Conservation (phyloP, 2,888 invertebrate genomes). For the Ypsolopha sequella region DNA sequence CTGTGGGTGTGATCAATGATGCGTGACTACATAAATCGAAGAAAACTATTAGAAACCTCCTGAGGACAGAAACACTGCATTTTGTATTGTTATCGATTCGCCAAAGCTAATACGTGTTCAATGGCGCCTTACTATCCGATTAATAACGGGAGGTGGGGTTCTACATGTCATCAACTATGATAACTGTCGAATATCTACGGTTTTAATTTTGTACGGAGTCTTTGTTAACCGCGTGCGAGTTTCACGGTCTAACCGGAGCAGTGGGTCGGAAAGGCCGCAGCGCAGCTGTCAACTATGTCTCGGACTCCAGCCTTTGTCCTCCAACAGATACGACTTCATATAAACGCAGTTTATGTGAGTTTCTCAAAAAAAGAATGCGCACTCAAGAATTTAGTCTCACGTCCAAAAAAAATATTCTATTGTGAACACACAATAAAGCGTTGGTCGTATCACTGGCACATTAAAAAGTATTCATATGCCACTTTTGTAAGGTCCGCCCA, state of each 20-base stretch:
- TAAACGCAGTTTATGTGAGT: slow-evolving; percentile 67
- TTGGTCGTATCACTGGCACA: slow-evolving; percentile 67
- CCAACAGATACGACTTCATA: slow-evolving; percentile 60
- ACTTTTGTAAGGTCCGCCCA: slow-evolving; percentile 49
- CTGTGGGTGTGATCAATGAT: slow-evolving; percentile 50
- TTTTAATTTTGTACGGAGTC: slow-evolving; percentile 50
- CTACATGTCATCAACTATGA: slow-evolving; percentile 32
- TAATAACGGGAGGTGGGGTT: slow-evolving; percentile 52
- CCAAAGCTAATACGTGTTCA: slow-evolving; percentile 28
- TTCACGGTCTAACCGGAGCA: slow-evolving; percentile 50
- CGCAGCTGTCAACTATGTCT: slow-evolving; percentile 62
- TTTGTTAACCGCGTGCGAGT: slow-evolving; percentile 47
- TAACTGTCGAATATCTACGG: slow-evolving; percentile 32
- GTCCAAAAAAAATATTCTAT: slow-evolving; percentile 48
- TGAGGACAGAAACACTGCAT: slow-evolving; percentile 32
- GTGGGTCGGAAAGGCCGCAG: slow-evolving; percentile 48
- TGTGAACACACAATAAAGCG: slow-evolving; percentile 46
- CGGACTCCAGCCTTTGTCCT: slow-evolving; percentile 53
- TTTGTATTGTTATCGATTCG: slow-evolving; percentile 35
- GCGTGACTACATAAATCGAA: slow-evolving; percentile 46
- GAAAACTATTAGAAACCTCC: slow-evolving; percentile 47
- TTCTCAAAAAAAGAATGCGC: slow-evolving; percentile 47
- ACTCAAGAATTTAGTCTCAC: slow-evolving; percentile 56
- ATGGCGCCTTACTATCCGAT: slow-evolving; percentile 29
- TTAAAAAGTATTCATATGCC: slow-evolving; percentile 71